Conservation (phyloP, 2,797 vertebrate species). For the Eulemur coronatus region DNA sequence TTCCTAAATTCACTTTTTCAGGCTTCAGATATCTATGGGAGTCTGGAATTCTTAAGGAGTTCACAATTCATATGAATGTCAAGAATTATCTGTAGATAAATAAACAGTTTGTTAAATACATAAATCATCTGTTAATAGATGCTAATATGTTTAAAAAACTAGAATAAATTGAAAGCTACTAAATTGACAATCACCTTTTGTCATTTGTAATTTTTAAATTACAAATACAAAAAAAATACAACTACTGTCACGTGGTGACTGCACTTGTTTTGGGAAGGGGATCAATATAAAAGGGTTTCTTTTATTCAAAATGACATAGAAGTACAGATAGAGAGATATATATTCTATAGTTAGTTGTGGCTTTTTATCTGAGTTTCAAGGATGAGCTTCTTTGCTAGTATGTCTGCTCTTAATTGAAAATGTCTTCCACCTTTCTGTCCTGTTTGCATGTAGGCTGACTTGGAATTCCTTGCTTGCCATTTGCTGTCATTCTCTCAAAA, state of each 20-base stretch:
- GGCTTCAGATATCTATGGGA: neutral
- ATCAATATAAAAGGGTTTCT: neutral
- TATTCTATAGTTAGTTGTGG: neutral
- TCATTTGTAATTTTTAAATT: neutral
- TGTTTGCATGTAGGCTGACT: neutral
- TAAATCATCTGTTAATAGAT: neutral
- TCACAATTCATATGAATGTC: neutral
- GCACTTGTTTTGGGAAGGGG: fast-evolving
- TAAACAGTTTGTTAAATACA: neutral
- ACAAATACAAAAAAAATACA: neutral
- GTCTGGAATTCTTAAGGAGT: neutral
- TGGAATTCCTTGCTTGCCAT: neutral
- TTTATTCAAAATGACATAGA: neutral
- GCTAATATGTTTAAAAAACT: neutral
- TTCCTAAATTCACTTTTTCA: neutral
- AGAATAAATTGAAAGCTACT: neutral
- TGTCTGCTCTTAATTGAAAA: neutral
- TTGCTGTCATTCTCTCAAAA: neutral
- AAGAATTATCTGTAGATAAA: neutral
- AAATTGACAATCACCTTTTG: neutral
- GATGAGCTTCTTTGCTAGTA: neutral
- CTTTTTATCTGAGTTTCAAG: neutral
- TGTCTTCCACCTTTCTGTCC: neutral
- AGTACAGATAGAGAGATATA: neutral
- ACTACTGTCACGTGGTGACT: neutral